Evolutionary conservation across 2,113 vertebrate genomes (phyloP).

Genomic region (Carassius gibelio): DNA sequence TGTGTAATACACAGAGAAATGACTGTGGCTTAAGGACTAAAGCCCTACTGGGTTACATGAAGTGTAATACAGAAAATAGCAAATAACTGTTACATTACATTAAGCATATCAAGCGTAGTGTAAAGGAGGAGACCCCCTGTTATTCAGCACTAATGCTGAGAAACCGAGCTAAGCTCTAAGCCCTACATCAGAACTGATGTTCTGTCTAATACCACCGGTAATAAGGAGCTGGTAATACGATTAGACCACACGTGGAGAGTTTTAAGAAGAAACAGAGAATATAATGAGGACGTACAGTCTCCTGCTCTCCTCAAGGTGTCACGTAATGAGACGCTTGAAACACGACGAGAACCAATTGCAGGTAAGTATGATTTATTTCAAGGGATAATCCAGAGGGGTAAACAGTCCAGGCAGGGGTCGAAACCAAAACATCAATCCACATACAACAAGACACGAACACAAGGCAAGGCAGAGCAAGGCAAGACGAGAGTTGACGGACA

Average conservation of each 20-base stretch:
- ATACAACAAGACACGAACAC: too few relatives aligned
- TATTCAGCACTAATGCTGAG: slow-evolving; percentile 35
- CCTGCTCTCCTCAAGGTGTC: slow-evolving; percentile 26
- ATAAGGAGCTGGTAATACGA: slow-evolving; percentile 43
- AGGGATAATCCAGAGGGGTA: too few relatives aligned
- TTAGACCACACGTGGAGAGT: slow-evolving; percentile 51
- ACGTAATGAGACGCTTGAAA: too few relatives aligned
- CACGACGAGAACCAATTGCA: too few relatives aligned
- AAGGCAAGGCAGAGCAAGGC: too few relatives aligned
- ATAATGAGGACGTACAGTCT: slow-evolving; percentile 49
- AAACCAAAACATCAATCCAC: too few relatives aligned
- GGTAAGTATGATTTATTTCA: too few relatives aligned
- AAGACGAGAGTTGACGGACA: too few relatives aligned
- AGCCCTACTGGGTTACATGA: slow-evolving; percentile 28
- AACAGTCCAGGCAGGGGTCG: too few relatives aligned
- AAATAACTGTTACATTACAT: not conserved
- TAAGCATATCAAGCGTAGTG: slow-evolving; percentile 14
- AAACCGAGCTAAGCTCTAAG: slow-evolving; percentile 30
- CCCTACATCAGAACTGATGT: slow-evolving; percentile 34
- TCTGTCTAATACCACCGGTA: slow-evolving; percentile 46
- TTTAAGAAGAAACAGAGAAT: slow-evolving; percentile 44
- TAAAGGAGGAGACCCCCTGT: slow-evolving; percentile 31
- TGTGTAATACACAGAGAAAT: not conserved
- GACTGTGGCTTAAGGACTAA: not conserved
- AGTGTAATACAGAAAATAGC: not conserved